Conservation (phyloP, 2,888 invertebrate genomes). For the Lamellibrachia satsuma region DNA sequence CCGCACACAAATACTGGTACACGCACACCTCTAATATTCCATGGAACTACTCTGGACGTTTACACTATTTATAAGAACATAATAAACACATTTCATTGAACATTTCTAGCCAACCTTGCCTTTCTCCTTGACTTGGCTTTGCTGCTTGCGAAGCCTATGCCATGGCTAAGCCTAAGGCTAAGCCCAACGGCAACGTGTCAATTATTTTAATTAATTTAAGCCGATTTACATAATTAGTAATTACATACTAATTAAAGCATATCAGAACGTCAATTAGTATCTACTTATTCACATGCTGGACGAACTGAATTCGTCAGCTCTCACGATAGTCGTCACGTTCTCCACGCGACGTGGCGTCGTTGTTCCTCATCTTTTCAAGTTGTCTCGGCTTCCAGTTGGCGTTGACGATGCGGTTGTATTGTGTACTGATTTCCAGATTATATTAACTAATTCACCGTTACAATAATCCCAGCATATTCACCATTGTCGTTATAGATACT, state of each 20-base stretch:
- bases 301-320: background rate
- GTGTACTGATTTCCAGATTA: background rate
- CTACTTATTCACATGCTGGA: background rate
- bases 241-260: background rate
- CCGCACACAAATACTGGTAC: too few species aligned
- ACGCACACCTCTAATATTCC: too few species aligned
- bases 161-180: too few species aligned
- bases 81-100: too few species aligned
- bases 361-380: background rate
- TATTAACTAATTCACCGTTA: background rate
- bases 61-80: too few species aligned
- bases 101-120: too few species aligned
- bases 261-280: background rate
- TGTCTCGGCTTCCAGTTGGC: background rate
- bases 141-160: too few species aligned
- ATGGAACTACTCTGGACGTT: too few species aligned
- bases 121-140: too few species aligned
- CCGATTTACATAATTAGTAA: too few species aligned
- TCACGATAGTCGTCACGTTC: background rate
- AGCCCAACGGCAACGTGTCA: too few species aligned
- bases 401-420: background rate
- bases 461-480: background rate
- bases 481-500: background rate
- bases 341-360: conserved; percentile 8
- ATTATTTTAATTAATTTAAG: too few species aligned